A percentile compares a stretch with the other conserved stretches of the same genome.
phyloP scores from a whole-genome alignment of 37 sponge, comb jelly and placozoan species.

The Trichoplax adhaerens region DNA sequence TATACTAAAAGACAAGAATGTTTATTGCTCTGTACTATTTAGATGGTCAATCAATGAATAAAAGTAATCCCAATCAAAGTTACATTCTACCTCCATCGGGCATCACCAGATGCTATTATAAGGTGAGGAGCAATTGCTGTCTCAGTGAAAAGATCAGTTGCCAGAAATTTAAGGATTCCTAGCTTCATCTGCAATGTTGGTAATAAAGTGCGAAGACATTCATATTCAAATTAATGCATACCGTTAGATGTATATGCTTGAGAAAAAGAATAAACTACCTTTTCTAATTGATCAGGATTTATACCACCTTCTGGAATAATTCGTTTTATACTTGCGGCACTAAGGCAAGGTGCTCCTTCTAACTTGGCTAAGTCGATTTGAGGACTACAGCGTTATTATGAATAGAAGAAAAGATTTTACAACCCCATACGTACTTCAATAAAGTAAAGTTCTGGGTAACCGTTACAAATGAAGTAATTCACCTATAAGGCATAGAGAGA shows the following conservation, averaged over 20 bases:
- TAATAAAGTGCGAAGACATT: background rate
- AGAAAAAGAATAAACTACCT: conserved; percentile 2
- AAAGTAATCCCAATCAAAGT: too few species aligned
- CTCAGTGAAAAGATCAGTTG: conserved; percentile 24
- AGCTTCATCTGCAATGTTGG: conserved; percentile 18
- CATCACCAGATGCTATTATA: conserved; percentile 33
- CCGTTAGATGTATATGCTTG: background rate
- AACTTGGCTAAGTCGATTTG: background rate
- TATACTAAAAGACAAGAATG: too few species aligned
- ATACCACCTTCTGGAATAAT: conserved; percentile 11
- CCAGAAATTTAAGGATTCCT: conserved; percentile 19
- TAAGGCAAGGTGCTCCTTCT: conserved; percentile 31
- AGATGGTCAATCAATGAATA: too few species aligned
- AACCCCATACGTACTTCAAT: background rate
- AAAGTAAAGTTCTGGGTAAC: background rate
- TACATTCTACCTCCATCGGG: conserved; percentile 24
- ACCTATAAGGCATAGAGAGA: conserved; percentile 55
- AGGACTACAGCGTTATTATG: background rate
- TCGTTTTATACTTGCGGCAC: conserved; percentile 6
- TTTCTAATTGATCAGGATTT: conserved; percentile 23
- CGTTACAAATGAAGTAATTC: background rate
- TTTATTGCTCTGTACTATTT: too few species aligned
- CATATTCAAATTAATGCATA: background rate
- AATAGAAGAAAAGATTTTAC: background rate
- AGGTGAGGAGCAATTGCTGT: conserved; percentile 27